Evolutionary conservation across 2,113 vertebrate genomes (phyloP), one percentile per base, ranked within the genome.

Genomic region (Datnioides undecimradiatus): DNA sequence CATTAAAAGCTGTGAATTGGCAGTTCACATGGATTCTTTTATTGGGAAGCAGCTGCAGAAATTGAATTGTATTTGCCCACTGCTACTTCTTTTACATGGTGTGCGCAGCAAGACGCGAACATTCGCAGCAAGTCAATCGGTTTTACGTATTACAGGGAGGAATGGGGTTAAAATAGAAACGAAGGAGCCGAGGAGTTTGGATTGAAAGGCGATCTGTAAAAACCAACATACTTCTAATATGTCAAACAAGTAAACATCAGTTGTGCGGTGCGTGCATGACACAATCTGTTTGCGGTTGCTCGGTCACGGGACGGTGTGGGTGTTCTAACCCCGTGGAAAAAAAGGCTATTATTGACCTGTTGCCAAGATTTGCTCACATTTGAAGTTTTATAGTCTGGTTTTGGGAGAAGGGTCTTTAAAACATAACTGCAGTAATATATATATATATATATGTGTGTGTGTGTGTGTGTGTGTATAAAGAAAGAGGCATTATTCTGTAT

Each of bases 311-410:
- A 62, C 43, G 33, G 21, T 41, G 46, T 31, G 64, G 51, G 23
- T 49, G 12, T 59, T 45, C 45, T 19, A 60, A 11, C 25, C 23
- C 25, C 2, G 29, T 68, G 25, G 54, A 41, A 59, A 41, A 59
- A 59, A 64, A 46, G 23, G 14, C 31, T 57, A 10, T 66, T 76
- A 49, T 58, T 48, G 46, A 58, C 63, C 17, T 78, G 16, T 43
- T 54, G 12, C 14, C 38, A 33, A 51, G 51, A 67, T 16, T 65
- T 54, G 45, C 7, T 52, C 4, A 34, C 6, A 38, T 36, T 63
- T 79, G n/a, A 45, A n/a, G 5, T 21, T 13, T 8, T 60, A 13
- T 27, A 6, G 55, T 63, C 33, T 41, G 10, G 38, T 63, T 75
- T 63, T 7, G 7, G 13, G 51, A 29, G 40, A 13, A 23, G 8